Evolutionary conservation across 2,797 vertebrate genomes (phyloP), one percentile per base, ranked within the genome.

Genomic region (Molossus molossus): DNA sequence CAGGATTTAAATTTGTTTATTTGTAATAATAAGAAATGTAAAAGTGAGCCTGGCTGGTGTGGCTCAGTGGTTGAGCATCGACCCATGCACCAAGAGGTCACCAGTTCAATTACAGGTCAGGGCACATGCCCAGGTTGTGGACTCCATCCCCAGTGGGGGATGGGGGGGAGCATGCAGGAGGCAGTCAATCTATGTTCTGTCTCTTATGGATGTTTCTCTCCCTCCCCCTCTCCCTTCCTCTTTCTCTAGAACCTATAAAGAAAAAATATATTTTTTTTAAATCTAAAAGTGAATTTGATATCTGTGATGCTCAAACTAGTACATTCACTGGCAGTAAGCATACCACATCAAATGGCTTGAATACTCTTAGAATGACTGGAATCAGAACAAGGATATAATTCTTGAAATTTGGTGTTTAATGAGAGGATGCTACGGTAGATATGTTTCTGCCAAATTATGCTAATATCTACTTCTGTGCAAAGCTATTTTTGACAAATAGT

Each of bases 1-100:
- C 48, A 87, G n/a, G 20, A 88, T 62, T 76, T 94, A 20, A 83
- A 10, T n/a, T 55, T 82, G 6, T n/a, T 87, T 45, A 69, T n/a
- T 50, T 33, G 60, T 77, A 88, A 55, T 17, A 83, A n/a, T 17
- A 83, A n/a, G 55, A 87, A 70, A 27, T 45, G 12, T 33, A 69
- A 83, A 82, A 77, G 25, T 40, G n/a, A n/a, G n/a, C 7, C n/a
- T n/a, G 6, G 40, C 40, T 45, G 40, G 40, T 45, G 40, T 45
- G 40, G 40, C 40, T 45, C 40, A 45, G 40, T 45, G 40, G 40
- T 45, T 45, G 40, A 45, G 40, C 40, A 45, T 45, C 4, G 40
- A 45, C 6, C 40, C 40, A 45, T 45, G 40, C 3, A 45, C 40
- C 40, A 45, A 45, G 40, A 45, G 40, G 40, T 45, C 40, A 6